Percentiles rank a stretch among this genome's conserved stretches.
Evolutionary conservation across 2,113 vertebrate genomes (phyloP).

Genomic region (Phaethon lepturus): DNA sequence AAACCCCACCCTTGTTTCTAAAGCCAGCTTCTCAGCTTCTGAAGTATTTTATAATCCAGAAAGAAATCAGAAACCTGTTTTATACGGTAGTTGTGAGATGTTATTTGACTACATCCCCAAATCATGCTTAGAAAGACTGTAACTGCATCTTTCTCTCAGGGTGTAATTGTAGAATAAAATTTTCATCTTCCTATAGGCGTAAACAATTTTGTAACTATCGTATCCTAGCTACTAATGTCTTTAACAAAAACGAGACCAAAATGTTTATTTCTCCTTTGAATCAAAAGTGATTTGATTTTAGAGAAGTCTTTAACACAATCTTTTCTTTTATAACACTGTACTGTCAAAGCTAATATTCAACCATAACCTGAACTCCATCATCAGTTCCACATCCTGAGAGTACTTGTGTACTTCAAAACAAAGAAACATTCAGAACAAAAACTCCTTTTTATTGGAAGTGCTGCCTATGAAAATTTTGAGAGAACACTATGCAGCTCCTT

Average conservation of each 20-base stretch:
- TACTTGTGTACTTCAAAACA: constrained; percentile 65
- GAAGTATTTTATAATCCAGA: background rate
- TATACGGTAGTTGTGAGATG: background rate
- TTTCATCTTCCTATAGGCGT: background rate
- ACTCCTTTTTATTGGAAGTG: constrained; percentile 65
- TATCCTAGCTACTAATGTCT: background rate
- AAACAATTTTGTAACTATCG: background rate
- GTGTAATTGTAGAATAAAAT: constrained; percentile 23
- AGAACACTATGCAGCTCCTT: constrained; percentile 52
- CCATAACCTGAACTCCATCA: constrained; percentile 70
- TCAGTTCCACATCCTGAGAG: constrained; percentile 56
- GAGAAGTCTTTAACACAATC: background rate
- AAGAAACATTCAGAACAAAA: constrained; percentile 60
- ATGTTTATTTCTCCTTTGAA: background rate
- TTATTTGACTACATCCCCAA: constrained; percentile 12
- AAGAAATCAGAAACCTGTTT: constrained; percentile 9
- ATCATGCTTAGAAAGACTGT: constrained; percentile 13
- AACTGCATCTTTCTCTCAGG: background rate
- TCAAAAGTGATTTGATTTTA: constrained; percentile 6
- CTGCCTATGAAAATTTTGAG: constrained; percentile 56
- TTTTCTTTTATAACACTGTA: background rate
- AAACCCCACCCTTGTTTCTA: background rate
- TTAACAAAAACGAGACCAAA: background rate
- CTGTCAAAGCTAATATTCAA: constrained; percentile 10
- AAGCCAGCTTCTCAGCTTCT: background rate